Percentiles rank a stretch among this genome's conserved stretches.
Conservation (phyloP, 2,113 vertebrate genomes). For the Sprattus sprattus region DNA sequence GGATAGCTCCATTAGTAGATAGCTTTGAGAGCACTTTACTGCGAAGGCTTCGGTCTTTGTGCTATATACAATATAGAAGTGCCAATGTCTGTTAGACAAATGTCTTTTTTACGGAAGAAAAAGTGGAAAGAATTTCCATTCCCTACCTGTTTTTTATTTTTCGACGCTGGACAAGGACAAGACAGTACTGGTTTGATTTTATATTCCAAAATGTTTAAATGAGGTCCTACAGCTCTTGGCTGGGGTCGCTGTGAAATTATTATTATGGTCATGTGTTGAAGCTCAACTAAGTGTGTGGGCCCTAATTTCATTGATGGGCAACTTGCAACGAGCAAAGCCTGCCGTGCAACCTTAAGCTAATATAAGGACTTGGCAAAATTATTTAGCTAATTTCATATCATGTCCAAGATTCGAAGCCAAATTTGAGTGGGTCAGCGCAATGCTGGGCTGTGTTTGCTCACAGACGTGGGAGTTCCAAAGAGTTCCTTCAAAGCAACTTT, state of each 20-base stretch:
- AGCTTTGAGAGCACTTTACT: slow-evolving; percentile 1
- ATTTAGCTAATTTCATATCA: no score
- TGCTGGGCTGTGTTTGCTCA: no score
- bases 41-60: background rate
- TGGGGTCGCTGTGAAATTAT: slow-evolving; percentile 19
- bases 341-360: no score
- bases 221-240: background rate
- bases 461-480: no score
- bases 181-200: background rate
- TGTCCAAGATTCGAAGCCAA: no score
- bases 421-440: no score
- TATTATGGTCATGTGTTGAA: background rate
- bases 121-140: background rate
- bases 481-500: no score
- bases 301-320: no score
- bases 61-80: background rate
- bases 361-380: no score
- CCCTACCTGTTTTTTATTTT: background rate
- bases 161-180: background rate
- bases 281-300: background rate
- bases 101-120: background rate
- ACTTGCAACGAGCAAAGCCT: no score
- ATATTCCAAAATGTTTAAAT: background rate
- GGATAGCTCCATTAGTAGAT: background rate
- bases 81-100: slow-evolving; percentile 1